These are phyloP conservation scores for Mesorhabditis spiculigera DNA, from an alignment of 2,888 invertebrate species.

Conservation along the genomic window DNA sequence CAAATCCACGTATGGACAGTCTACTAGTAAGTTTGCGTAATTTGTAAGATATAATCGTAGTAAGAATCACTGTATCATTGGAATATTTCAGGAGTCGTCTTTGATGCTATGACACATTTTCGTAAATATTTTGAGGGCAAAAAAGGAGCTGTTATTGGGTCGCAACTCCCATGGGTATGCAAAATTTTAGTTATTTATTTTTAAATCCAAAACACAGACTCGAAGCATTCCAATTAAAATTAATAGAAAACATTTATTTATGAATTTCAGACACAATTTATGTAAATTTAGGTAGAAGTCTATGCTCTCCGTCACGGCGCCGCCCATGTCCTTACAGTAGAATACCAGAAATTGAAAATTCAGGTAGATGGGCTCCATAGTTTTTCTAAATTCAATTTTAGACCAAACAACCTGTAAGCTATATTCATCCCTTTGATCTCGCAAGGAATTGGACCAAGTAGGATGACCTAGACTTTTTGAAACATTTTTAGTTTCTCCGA, in stretches of 20 bases:
- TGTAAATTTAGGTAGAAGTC: background rate
- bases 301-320: background rate
- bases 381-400: conserved; percentile 3
- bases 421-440: background rate
- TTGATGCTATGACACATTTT: background rate
- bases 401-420: background rate
- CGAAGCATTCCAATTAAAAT: background rate
- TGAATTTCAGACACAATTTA: no score
- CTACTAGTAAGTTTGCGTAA: background rate
- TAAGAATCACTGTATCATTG: background rate
- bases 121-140: background rate
- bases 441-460: background rate
- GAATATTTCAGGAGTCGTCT: background rate
- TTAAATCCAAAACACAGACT: background rate
- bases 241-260: no score
- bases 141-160: background rate
- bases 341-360: background rate
- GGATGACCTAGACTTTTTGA: background rate
- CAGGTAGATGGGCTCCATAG: background rate
- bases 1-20: background rate
- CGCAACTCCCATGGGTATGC: background rate
- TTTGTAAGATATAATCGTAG: background rate
- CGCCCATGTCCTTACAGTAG: background rate
- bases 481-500: background rate
- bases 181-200: background rate